Evolutionary conservation across 2,113 vertebrate species (phyloP), one percentile per base, ranked within the genome.

Genomic region (Caretta caretta): DNA sequence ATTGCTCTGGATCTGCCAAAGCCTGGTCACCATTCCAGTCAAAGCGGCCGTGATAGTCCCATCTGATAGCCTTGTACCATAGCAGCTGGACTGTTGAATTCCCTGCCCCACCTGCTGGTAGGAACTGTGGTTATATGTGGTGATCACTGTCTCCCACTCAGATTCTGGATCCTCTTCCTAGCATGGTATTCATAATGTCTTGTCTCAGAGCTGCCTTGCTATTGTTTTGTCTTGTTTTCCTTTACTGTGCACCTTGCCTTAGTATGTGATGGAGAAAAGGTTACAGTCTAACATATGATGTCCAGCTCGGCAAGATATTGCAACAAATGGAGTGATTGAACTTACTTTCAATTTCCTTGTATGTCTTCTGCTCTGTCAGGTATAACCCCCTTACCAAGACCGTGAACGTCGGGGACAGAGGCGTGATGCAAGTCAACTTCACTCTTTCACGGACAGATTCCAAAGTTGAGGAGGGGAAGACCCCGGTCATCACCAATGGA

Each of bases 351-450:
- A 17, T 65, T 14, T 82, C 57, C 51, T 24, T 92, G 35, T 94
- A 50, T 46, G 80, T 69, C 31, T 35, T 88, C 93, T 86, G 78
- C 83, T 75, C 84, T 90, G 50, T 8, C 93, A 99, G 99, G 84
- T 99, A 99, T 80, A 97, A 97, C 81, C 98, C 99, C 1, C 88
- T 99, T 90, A 99, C 97, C 35, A 99, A 98, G 90, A 98, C 92
- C 0, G 99, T 99, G 95, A 98, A 98, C 0, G 98, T 99, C 51
- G 98, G 97, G 84, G 98, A 98, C 38, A 98, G 98, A 76, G 96
- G 96, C 38, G 99, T 97, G 1, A 97, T 98, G 92, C 95, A 99
- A 89, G 98, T 99, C 90, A 99, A 99, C 98, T 99, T 99, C 97
- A 99, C 98, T 51, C 98, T 99, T 88, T 98, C 98, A 49, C 98